Percentiles rank a stretch among this genome's conserved stretches.
Conservation (phyloP, 37 sponge, comb jelly and placozoan genomes). For the Geodia barretti region DNA sequence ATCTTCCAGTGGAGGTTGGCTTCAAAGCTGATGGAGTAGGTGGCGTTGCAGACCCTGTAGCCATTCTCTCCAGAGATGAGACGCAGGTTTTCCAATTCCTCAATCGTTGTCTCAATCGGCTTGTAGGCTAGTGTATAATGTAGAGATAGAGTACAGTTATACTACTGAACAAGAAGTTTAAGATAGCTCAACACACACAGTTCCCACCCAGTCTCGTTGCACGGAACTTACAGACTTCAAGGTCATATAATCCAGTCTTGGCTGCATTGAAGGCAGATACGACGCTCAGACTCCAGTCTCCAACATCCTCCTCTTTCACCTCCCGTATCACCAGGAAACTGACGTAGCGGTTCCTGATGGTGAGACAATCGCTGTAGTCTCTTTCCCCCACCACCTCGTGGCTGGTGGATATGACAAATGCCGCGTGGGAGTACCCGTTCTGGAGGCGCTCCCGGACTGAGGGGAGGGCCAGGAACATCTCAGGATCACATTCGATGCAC, state of each 20-base stretch:
- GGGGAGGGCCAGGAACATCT: background rate
- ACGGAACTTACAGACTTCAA: background rate
- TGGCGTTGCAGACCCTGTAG: slow-evolving; percentile 36
- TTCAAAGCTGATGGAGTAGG: background rate
- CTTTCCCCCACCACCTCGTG: background rate
- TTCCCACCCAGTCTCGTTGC: no score
- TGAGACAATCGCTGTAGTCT: background rate
- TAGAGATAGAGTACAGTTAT: no score
- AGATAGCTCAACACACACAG: no score
- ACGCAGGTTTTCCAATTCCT: slow-evolving; percentile 21
- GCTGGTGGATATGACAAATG: background rate
- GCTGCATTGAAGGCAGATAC: background rate
- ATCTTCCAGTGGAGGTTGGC: background rate
- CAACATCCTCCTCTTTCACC: background rate
- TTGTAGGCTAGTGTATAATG: background rate
- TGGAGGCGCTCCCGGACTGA: background rate
- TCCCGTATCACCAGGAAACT: background rate
- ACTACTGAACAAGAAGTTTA: no score
- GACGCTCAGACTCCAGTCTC: background rate
- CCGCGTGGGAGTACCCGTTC: background rate
- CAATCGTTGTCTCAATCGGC: background rate
- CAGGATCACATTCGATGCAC: background rate
- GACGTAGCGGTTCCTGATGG: background rate
- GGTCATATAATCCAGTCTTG: background rate
- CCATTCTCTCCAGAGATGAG: slow-evolving; percentile 48